Percentiles rank a stretch among this genome's conserved stretches.
phyloP scores from a whole-genome alignment of 2,113 vertebrate species.

The Cebidichthys violaceus region DNA sequence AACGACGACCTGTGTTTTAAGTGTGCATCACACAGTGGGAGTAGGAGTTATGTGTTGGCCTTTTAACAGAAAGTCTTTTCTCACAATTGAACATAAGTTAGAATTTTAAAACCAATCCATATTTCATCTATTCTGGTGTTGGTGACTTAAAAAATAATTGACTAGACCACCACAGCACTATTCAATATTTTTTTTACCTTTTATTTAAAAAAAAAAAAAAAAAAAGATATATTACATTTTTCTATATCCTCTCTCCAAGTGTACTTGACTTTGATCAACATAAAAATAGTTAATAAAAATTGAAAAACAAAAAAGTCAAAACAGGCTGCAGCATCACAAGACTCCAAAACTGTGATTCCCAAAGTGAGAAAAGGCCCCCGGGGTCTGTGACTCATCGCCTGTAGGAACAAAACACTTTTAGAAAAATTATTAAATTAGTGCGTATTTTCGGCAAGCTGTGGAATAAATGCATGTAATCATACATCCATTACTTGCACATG shows the following conservation, averaged over 20 bases:
- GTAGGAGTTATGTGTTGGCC: no score
- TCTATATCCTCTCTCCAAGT: not conserved
- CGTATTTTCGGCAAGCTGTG: not conserved
- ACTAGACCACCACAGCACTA: not conserved
- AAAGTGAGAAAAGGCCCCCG: conserved; percentile 6
- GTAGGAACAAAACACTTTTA: not conserved
- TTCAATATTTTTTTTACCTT: not conserved
- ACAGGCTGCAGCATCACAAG: conserved; percentile 1
- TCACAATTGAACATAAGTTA: not conserved
- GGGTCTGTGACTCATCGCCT: not conserved
- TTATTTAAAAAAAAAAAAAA: not conserved
- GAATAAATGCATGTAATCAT: conserved; percentile 8
- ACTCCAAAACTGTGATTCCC: conserved; percentile 7
- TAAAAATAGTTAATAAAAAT: not conserved
- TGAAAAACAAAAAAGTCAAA: not conserved
- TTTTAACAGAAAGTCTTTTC: not conserved
- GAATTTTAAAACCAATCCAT: not conserved
- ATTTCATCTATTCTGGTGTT: not conserved
- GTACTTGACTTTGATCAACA: not conserved
- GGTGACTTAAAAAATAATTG: not conserved
- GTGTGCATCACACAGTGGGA: no score
- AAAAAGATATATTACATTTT: not conserved
- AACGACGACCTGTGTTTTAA: no score
- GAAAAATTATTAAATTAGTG: conserved; percentile 3
- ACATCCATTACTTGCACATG: conserved; percentile 1